Base-by-base conservation (phyloP, 2,888 invertebrate genomes). In the Blera fallax region DNA sequence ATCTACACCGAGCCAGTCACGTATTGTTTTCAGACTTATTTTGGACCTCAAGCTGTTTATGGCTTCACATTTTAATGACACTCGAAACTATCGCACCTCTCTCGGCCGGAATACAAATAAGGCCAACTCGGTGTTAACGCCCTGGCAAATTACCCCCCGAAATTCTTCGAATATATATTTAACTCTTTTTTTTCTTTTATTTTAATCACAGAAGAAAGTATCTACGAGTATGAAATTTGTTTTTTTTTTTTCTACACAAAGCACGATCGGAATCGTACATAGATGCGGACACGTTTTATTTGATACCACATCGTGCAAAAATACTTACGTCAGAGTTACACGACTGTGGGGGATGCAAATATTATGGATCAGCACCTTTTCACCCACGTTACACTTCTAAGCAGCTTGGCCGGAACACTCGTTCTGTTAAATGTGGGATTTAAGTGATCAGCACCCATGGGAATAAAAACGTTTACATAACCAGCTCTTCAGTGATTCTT, bases 81-180 rank as follows among this genome's bases (percentile, higher is more conserved):
- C 60, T 78, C 29, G 24, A 79, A 83, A 79, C 54, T 79, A 83
- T 79, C 73, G 40, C 79, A 67, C 18, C 73, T 45, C 73, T 45
- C 43, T 52, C 10, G 37, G 0, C 1, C 40, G 14, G 79, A 67
- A 83, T 83, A 83, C 79, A 73, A 83, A 83, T 83, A 54, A 79
- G 67, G 34, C 62, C 29, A 54, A 37, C 14, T 45, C 29, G 72
- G 54, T 79, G 65, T 79, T 78, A 73, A 82, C 65, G 78, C 82
- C 78, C 82, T 11, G 10, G 29, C 27, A 54, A 60, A 67, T 72
- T 43, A n/a, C 18, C n/a, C 18, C 24, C 14, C 16, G 10, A 65
- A 78, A 60, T 82, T 82, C 56, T 14, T 10, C 4, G 70, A 77
- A 81, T 24, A 58, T 45, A n/a, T n/a, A n/a, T n/a, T n/a, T n/a